Evolutionary conservation across 2,888 invertebrate species (phyloP).

Genomic region (Geotrupes spiniger): DNA sequence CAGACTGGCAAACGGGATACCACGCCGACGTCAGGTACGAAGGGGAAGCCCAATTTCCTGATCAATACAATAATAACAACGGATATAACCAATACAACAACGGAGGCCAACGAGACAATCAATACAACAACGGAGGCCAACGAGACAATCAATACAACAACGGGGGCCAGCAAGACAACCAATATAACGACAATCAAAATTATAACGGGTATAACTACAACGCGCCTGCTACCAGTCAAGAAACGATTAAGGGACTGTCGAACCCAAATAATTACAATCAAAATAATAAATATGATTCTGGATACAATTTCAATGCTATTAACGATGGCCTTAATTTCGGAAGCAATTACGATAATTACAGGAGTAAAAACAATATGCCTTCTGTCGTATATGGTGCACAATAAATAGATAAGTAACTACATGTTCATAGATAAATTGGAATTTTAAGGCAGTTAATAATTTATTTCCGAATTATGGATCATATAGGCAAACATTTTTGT

Average conservation of each 20-base stretch:
- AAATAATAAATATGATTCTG: constrained; percentile 20
- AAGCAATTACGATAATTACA: constrained; percentile 14
- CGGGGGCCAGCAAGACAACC: constrained; percentile 19
- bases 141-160: constrained; percentile 22
- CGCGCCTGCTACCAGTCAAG: constrained; percentile 8
- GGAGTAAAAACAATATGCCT: constrained; percentile 5
- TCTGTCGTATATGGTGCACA: too few relatives aligned
- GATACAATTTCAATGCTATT: constrained; percentile 14
- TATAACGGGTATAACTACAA: constrained; percentile 15
- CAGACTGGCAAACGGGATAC: constrained; percentile 76
- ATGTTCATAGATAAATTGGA: too few relatives aligned
- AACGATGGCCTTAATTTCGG: constrained; percentile 17
- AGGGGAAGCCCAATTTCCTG: constrained; percentile 66
- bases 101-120: constrained; percentile 19
- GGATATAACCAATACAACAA: constrained; percentile 22
- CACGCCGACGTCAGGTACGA: constrained; percentile 73
- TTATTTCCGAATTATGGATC: too few relatives aligned
- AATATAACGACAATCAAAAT: constrained; percentile 15
- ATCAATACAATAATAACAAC: constrained; percentile 47
- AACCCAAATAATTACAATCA: constrained; percentile 28
- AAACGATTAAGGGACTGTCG: constrained; percentile 35
- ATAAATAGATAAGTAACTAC: too few relatives aligned
- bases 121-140: constrained; percentile 8
- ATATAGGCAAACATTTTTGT: too few relatives aligned
- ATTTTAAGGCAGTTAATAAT: too few relatives aligned